Base-by-base conservation (phyloP, 2,888 invertebrate genomes). In the Drosophila acutilabella region DNA sequence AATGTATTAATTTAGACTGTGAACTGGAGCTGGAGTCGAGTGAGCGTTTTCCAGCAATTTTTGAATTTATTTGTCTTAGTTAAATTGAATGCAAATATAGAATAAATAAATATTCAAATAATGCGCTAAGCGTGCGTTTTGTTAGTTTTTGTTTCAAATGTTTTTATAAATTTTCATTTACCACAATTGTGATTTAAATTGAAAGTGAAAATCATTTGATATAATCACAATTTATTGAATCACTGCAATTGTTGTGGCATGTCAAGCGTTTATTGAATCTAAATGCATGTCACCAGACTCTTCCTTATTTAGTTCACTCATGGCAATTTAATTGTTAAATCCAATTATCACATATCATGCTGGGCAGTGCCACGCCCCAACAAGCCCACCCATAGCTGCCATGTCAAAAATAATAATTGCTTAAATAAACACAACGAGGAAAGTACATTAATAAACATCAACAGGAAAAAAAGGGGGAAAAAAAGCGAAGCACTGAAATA, bases 371-470 rank as follows among this genome's bases (percentile, higher is more conserved):
- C 60, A 67, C 62, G 62, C 71, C 72, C 57, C n/a, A n/a, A 33
- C 59, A 53, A 53, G 62, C 56, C 67, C 52, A 20, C 61, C 68
- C 50, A 23, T 58, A 48, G 66, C 54, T 74, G 76, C 36, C 70
- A 74, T 73, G 74, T 38, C 71, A 72, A 64, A 64, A 45, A 71
- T 47, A 72, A 80, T 84, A 80, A 87, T 80, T 87, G 77, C 78
- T 67, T 60, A 68, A 87, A 83, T 78, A 80, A 87, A 81, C 71
- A 81, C 64, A 58, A 79, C 77, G 69, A 70, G 68, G 60, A 81
- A 81, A 79, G 77, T 64, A 71, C 70, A 83, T 83, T 83, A 83
- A 83, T 81, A 84, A 87, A 75, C 87, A 77, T 60, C 78, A 77
- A 36, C 20, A n/a, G n/a, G 8, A 30, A 1, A 13, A 13, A 13